These are phyloP conservation scores for Myopa tessellatipennis DNA, from an alignment of 2,888 invertebrate genomes.

Conservation along the genomic window DNA sequence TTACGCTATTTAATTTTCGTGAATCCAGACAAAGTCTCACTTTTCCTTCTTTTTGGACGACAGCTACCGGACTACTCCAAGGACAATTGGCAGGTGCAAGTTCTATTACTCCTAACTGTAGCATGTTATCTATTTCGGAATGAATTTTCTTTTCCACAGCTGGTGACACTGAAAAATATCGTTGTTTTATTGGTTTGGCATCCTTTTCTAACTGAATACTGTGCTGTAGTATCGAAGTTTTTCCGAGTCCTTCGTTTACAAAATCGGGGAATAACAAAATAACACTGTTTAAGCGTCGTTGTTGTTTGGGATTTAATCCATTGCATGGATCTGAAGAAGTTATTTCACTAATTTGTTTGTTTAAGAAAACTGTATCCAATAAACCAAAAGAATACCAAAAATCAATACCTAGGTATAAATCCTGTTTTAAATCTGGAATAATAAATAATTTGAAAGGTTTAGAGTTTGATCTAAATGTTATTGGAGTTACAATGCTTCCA, in stretches of 20 bases:
- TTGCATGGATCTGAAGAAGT: not conserved
- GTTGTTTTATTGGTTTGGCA: slow-evolving; percentile 41
- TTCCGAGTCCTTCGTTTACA: slow-evolving; percentile 37
- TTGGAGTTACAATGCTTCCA: slow-evolving; percentile 19
- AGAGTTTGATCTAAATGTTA: slow-evolving; percentile 16
- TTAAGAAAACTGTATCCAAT: not conserved
- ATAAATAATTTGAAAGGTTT: slow-evolving; percentile 34
- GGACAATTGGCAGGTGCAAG: slow-evolving; percentile 44
- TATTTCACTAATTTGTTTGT: slow-evolving; percentile 12
- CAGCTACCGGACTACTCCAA: slow-evolving; percentile 54
- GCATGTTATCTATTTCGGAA: slow-evolving; percentile 53
- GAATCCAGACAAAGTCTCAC: slow-evolving; percentile 54
- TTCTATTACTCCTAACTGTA: slow-evolving; percentile 52
- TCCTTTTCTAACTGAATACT: slow-evolving; percentile 40
- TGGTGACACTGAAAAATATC: slow-evolving; percentile 41
- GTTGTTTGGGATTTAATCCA: not conserved
- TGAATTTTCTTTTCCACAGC: slow-evolving; percentile 39
- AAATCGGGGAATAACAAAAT: slow-evolving; percentile 40
- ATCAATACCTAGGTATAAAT: slow-evolving; percentile 38
- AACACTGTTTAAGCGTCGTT: slow-evolving; percentile 9
- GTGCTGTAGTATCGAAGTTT: slow-evolving; percentile 40
- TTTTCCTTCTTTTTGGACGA: slow-evolving; percentile 50
- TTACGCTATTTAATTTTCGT: slow-evolving; percentile 52
- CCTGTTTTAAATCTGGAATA: slow-evolving; percentile 32
- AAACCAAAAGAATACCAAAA: slow-evolving; percentile 39